phyloP scores from a whole-genome alignment of 2,888 invertebrate species.

The Diplazon laetatorius region DNA sequence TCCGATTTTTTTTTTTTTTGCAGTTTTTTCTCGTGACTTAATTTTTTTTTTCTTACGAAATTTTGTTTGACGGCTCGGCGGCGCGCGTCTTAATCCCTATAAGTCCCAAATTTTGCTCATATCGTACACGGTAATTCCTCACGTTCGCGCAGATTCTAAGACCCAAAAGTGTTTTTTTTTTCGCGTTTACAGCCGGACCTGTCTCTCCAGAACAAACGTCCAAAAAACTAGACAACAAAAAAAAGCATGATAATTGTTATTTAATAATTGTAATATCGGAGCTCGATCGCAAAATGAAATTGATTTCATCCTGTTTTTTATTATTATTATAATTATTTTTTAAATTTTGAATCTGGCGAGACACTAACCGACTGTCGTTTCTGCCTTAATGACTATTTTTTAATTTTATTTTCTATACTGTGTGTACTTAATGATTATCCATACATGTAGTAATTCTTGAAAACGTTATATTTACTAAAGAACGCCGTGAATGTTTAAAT shows the following conservation, averaged over 20 bases:
- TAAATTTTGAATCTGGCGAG: slow-evolving; percentile 78
- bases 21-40: background rate
- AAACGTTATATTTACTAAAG: slow-evolving; percentile 81
- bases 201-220: slow-evolving; percentile 75
- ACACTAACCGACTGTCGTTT: slow-evolving; percentile 74
- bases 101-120: slow-evolving; percentile 37
- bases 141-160: slow-evolving; percentile 72
- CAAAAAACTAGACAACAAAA: slow-evolving; percentile 18
- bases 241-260: too few species aligned
- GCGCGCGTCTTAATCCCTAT: slow-evolving; percentile 49
- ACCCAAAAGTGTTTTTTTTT: slow-evolving; percentile 61
- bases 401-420: slow-evolving; percentile 78
- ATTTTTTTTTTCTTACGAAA: slow-evolving; percentile 30
- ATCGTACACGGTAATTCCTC: slow-evolving; percentile 79
- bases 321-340: slow-evolving; percentile 68
- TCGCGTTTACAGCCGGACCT: slow-evolving; percentile 73
- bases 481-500: slow-evolving; percentile 74
- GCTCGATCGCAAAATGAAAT: slow-evolving; percentile 12
- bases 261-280: too few species aligned
- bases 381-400: slow-evolving; percentile 66
- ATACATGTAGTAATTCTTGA: slow-evolving; percentile 80
- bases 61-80: slow-evolving; percentile 50
- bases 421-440: slow-evolving; percentile 82
- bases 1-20: background rate
- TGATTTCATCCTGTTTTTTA: slow-evolving; percentile 18